Evolutionary conservation across 2,113 vertebrate genomes (phyloP), one percentile per base, ranked within the genome.

Genomic region (Lasiurus cinereus): DNA sequence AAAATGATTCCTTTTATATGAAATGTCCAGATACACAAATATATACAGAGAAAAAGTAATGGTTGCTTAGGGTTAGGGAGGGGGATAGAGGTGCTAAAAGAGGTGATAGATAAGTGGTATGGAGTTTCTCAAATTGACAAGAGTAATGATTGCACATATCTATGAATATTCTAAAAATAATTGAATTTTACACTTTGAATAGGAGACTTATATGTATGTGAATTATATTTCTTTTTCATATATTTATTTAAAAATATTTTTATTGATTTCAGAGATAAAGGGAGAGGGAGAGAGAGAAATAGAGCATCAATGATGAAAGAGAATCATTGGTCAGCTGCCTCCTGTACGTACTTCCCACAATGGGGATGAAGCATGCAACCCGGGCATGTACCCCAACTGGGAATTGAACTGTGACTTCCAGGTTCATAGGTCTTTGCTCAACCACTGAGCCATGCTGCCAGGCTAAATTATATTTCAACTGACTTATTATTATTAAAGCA

Each of bases 101-200:
- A 22, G 18, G 29, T 31, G 8, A 66, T 2, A 66, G 74, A 1
- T 29, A 67, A 88, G 48, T 31, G 29, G 43, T 18, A 59, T 31
- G 18, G 22, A 43, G 7, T 80, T 91, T 85, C n/a, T 77, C 69
- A 92, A 77, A 83, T 77, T 77, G 69, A 82, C n/a, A 31, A 19
- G n/a, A 62, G 16, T 39, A 6, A 50, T 56, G 5, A 16, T 52
- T 39, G 67, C 66, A 43, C 31, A 14, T 33, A 66, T 74, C 46
- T 31, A 5, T 69, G 83, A 80, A 87, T 62, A 87, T 16, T 72
- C 19, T 73, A 73, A 82, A 88, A 62, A 50, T 4, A 22, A 76
- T 24, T 4, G 27, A 56, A 33, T 76, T 89, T 88, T 84, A 64
- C 3, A 78, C 16, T 77, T 84, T 64, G 64, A 72, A 54, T 83